A percentile compares a stretch with the other conserved stretches of the same genome.
These are phyloP conservation scores for Drosophila tani DNA, from an alignment of 1,140 invertebrate genomes.

Conservation along the genomic window DNA sequence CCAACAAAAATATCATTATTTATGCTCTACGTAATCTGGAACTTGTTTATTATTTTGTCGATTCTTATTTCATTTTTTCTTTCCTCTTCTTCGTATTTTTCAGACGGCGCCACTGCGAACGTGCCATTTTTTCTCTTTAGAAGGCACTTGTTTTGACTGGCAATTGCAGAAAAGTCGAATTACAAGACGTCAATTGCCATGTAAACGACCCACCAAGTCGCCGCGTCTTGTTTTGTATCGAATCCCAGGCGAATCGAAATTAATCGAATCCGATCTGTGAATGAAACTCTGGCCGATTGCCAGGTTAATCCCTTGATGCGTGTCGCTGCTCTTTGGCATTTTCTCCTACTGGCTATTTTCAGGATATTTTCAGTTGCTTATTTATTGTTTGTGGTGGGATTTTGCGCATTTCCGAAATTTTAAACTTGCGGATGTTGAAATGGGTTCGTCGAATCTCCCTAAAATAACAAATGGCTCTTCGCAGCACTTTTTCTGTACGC, in stretches of 20 bases:
- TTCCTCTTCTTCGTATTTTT: not conserved
- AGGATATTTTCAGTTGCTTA: slow-evolving; percentile 7
- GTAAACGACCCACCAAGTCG: not conserved
- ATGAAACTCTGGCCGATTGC: slow-evolving; percentile 32
- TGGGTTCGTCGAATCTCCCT: not conserved
- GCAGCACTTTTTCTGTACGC: slow-evolving; percentile 20
- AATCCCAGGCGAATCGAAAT: slow-evolving; percentile 4
- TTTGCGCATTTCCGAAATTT: slow-evolving; percentile 41
- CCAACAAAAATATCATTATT: too few relatives aligned
- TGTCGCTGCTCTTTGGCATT: slow-evolving; percentile 71
- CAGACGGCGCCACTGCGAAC: slow-evolving; percentile 8
- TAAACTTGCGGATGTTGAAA: slow-evolving; percentile 47
- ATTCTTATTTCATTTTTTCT: not conserved
- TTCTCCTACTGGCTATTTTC: slow-evolving; percentile 46
- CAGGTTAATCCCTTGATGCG: slow-evolving; percentile 26
- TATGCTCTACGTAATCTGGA: not conserved
- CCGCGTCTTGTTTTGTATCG: not conserved
- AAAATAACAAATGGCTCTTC: slow-evolving; percentile 27
- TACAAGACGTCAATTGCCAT: slow-evolving; percentile 19
- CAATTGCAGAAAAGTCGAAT: slow-evolving; percentile 24
- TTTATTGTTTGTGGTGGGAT: not conserved
- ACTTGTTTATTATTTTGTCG: not conserved
- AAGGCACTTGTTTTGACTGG: slow-evolving; percentile 16
- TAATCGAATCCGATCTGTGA: slow-evolving; percentile 18
- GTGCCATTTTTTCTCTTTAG: slow-evolving; percentile 8